A percentile compares a stretch with the other conserved stretches of the same genome.
Evolutionary conservation across 2,113 vertebrate genomes (phyloP).

Genomic region (Brevimyrus niger): DNA sequence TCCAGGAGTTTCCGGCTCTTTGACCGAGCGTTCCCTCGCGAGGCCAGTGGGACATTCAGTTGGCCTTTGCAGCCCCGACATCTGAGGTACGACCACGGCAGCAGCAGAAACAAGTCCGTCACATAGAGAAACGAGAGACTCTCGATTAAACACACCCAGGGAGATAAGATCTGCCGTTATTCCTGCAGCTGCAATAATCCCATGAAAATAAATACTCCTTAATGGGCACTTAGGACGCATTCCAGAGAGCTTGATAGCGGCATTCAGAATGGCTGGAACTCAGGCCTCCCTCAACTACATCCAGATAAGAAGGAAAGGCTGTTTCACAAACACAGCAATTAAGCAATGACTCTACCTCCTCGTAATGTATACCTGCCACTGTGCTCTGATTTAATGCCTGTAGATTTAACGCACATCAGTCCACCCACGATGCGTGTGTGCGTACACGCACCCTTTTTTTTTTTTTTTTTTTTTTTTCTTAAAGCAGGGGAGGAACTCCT

Average conservation of each 20-base stretch:
- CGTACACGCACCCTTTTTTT: not conserved
- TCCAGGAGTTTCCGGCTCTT: not conserved
- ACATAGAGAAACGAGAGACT: not conserved
- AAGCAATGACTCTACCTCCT: not conserved
- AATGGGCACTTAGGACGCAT: not conserved
- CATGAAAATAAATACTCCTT: conserved; percentile 12
- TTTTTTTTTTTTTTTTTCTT: not conserved
- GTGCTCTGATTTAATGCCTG: not conserved
- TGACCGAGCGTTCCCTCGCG: not conserved
- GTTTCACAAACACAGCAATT: not conserved
- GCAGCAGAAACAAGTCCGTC: not conserved
- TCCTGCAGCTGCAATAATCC: conserved; percentile 13
- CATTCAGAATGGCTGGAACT: not conserved
- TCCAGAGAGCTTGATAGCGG: not conserved
- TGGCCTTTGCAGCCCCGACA: not conserved
- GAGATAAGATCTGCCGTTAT: conserved; percentile 9
- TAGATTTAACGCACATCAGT: not conserved
- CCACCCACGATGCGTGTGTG: not conserved
- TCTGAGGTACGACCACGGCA: not conserved
- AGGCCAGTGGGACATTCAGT: not conserved
- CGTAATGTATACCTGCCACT: not conserved
- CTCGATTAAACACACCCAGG: not conserved
- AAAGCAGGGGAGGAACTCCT: not conserved
- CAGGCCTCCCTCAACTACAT: not conserved
- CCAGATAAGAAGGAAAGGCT: not conserved